Conservation (phyloP, 1,140 invertebrate species). For the Drosophila azteca region DNA sequence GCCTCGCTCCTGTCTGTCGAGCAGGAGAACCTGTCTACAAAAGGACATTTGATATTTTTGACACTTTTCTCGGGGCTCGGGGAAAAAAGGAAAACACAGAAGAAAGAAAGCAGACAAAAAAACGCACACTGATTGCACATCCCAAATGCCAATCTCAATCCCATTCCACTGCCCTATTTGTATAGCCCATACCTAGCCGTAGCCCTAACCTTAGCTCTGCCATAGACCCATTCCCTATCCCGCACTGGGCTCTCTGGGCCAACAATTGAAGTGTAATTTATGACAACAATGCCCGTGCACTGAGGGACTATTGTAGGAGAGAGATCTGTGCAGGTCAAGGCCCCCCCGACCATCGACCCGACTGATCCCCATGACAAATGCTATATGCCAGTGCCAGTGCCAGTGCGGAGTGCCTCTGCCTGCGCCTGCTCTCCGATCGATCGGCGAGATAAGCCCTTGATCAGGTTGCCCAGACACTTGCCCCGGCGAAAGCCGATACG, state of each 20-base stretch:
- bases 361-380: constrained; percentile 71
- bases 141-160: constrained; percentile 19
- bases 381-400: constrained; percentile 21
- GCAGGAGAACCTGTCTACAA: constrained; percentile 36
- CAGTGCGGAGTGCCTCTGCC: constrained; percentile 31
- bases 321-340: constrained; percentile 32
- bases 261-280: constrained; percentile 80
- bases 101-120: constrained; percentile 12
- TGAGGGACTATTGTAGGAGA: constrained; percentile 19
- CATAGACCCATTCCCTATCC: constrained; percentile 12
- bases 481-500: constrained; percentile 51
- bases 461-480: constrained; percentile 75
- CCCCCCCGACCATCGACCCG: constrained; percentile 23
- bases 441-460: constrained; percentile 72
- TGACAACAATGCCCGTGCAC: constrained; percentile 67
- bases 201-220: too few relatives aligned
- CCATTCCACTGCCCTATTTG: too few relatives aligned
- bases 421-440: constrained; percentile 33
- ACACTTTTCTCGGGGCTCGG: constrained; percentile 55
- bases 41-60: constrained; percentile 80
- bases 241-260: constrained; percentile 4
- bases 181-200: too few relatives aligned
- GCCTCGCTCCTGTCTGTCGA: neutral
- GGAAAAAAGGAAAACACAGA: constrained; percentile 46
- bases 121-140: constrained; percentile 55